These are phyloP conservation scores for Argentina silus DNA, from an alignment of 2,797 vertebrate species.

Conservation along the genomic window DNA sequence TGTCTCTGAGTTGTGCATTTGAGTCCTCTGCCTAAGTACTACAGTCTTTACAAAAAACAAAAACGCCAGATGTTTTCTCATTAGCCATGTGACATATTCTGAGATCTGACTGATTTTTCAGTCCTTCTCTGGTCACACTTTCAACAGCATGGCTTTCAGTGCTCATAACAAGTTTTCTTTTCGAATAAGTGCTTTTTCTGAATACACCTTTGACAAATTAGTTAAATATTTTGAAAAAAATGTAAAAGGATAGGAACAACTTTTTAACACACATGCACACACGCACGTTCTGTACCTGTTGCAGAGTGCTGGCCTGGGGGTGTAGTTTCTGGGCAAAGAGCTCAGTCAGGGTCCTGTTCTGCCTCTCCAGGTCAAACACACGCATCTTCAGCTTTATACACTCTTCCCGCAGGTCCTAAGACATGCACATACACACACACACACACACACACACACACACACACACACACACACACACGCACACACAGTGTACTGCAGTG, in stretches of 20 bases:
- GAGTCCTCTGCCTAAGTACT: no score
- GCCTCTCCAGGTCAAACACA: conserved; percentile 82
- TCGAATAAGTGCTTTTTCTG: not conserved
- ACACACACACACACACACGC: conserved; percentile 2
- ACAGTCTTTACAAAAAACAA: not conserved
- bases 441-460: conserved; percentile 22
- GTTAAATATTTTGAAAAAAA: not conserved
- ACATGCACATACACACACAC: conserved; percentile 31
- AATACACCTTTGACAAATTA: not conserved
- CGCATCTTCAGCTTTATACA: conserved; percentile 85
- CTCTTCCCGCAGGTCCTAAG: conserved; percentile 84
- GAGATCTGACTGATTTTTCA: no score
- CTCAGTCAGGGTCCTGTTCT: conserved; percentile 80
- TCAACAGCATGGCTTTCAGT: not conserved
- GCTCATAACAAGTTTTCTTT: not conserved
- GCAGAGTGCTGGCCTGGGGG: conserved; percentile 64
- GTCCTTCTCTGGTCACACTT: not conserved
- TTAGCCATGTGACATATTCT: conserved; percentile 9
- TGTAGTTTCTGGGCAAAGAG: conserved; percentile 83
- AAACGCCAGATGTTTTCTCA: conserved; percentile 7
- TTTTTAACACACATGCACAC: no score
- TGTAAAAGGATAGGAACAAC: no score
- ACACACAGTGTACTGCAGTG: not conserved
- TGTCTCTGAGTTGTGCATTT: no score
- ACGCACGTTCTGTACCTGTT: conserved; percentile 67